Percentiles rank a stretch among this genome's conserved stretches.
phyloP scores from a whole-genome alignment of 2,113 vertebrate genomes.

The Xerus inauris region DNA sequence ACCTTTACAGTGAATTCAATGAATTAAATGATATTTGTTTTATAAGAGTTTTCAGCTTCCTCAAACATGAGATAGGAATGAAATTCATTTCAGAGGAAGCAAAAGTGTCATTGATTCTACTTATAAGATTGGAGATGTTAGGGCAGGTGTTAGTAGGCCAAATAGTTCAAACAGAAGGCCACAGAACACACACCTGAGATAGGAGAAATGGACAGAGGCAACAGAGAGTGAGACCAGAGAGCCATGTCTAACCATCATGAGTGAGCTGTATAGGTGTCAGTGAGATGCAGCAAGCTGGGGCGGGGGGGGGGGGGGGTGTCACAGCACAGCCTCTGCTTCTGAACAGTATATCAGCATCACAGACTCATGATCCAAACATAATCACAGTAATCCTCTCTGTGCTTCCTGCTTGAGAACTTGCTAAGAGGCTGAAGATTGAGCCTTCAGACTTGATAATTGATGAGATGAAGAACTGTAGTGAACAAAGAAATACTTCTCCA shows the following conservation, averaged over 20 bases:
- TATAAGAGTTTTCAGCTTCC: neutral
- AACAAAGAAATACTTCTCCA: neutral
- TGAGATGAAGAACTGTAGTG: neutral
- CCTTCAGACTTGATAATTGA: neutral
- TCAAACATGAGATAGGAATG: neutral
- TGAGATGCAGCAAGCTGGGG: fast-evolving
- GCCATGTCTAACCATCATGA: fast-evolving
- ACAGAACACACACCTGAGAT: fast-evolving
- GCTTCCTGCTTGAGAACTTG: neutral
- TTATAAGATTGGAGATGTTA: too few species aligned
- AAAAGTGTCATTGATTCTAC: neutral
- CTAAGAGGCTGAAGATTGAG: fast-evolving
- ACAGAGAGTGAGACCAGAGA: too few species aligned
- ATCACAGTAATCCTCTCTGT: neutral
- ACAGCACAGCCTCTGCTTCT: neutral
- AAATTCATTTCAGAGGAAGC: neutral
- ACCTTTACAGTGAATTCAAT: neutral
- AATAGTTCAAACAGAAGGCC: neutral
- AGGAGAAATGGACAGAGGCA: fast-evolving
- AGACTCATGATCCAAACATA: neutral
- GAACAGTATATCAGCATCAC: neutral
- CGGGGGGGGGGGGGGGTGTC: too few species aligned
- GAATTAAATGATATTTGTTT: neutral
- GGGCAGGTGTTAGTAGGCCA: fast-evolving
- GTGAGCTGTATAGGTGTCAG: fast-evolving